Evolutionary conservation across 1,140 invertebrate species (phyloP).

Genomic region (Mizuhopecten yessoensis): DNA sequence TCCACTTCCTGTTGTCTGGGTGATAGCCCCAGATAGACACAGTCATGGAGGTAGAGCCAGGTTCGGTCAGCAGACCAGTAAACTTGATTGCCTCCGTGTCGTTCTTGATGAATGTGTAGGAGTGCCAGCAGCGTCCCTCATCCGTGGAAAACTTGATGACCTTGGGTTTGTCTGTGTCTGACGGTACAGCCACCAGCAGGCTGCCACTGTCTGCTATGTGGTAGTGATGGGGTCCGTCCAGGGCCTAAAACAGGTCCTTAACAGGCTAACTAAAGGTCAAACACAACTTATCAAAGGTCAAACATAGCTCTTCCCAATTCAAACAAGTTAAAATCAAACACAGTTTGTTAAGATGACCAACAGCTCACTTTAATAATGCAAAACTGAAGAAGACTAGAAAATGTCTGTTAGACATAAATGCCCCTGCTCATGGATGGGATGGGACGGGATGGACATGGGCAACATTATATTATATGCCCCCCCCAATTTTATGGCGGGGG

Average conservation of each 20-base stretch:
- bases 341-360: too few species aligned
- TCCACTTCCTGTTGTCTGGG: constrained; percentile 73
- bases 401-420: too few species aligned
- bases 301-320: too few species aligned
- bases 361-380: too few species aligned
- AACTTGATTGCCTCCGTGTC: constrained; percentile 92
- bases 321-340: too few species aligned
- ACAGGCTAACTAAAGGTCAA: not conserved
- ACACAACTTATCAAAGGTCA: not conserved
- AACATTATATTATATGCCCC: too few species aligned
- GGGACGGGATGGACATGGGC: too few species aligned
- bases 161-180: constrained; percentile 92
- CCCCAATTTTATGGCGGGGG: too few species aligned
- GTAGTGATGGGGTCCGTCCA: constrained; percentile 81
- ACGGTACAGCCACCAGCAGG: constrained; percentile 80
- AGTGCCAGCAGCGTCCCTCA: constrained; percentile 82
- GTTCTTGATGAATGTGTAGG: constrained; percentile 79
- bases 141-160: constrained; percentile 84
- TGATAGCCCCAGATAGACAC: constrained; percentile 91
- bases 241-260: constrained; percentile 68
- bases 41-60: constrained; percentile 84
- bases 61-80: constrained; percentile 89
- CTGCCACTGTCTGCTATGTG: constrained; percentile 82
- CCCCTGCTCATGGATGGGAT: too few species aligned
- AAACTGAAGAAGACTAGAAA: too few species aligned